A percentile compares a stretch with the other conserved stretches of the same genome.
Conservation (phyloP, 2,888 invertebrate genomes). For the Lepas anatifera region DNA sequence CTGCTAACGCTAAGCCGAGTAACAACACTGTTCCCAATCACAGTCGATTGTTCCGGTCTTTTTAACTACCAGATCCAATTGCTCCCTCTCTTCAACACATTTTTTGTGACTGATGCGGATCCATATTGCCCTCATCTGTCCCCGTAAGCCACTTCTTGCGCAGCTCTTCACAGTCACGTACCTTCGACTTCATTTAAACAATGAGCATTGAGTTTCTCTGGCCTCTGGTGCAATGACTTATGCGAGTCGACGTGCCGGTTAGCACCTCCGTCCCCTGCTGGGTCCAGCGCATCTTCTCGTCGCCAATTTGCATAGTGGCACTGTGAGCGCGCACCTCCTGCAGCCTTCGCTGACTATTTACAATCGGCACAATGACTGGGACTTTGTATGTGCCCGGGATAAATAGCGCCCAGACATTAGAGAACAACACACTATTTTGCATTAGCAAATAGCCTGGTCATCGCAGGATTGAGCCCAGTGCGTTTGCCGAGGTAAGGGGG, state of each 20-base stretch:
- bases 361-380: not conserved
- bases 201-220: too few species aligned
- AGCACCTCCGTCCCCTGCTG: not conserved
- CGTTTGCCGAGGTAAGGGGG: not conserved
- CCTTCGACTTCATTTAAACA: too few species aligned
- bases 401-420: not conserved
- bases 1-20: too few species aligned
- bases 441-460: conserved; percentile 3
- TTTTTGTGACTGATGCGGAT: too few species aligned
- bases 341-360: not conserved
- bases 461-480: not conserved
- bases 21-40: too few species aligned
- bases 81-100: too few species aligned
- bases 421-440: conserved; percentile 3
- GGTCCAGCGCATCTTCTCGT: not conserved
- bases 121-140: too few species aligned
- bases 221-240: not conserved
- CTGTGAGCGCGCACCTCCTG: not conserved
- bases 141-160: too few species aligned
- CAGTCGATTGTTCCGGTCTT: too few species aligned
- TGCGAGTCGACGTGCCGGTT: not conserved
- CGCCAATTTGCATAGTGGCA: not conserved
- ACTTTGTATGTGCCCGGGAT: not conserved
- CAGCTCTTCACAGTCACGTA: too few species aligned
- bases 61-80: too few species aligned